These are phyloP conservation scores for Diarsia brunnea DNA, from an alignment of 2,888 invertebrate genomes.

Conservation along the genomic window DNA sequence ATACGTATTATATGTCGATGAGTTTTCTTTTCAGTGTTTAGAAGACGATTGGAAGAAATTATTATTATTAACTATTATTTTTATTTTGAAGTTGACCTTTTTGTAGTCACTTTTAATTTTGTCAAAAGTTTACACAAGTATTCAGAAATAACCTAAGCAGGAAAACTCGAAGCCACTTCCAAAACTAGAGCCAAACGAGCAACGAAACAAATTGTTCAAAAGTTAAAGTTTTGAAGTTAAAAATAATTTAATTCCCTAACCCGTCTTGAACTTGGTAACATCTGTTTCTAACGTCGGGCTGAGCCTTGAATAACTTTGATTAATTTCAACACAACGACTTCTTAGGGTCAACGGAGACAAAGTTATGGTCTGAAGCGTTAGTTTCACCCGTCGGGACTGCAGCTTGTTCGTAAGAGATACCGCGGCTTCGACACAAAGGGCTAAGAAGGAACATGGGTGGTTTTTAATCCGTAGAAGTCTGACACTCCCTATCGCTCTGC, in stretches of 20 bases:
- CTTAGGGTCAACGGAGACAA: slow-evolving; percentile 13
- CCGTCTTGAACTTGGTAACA: slow-evolving; percentile 45
- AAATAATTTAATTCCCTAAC: slow-evolving; percentile 55
- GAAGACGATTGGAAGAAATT: too few species aligned
- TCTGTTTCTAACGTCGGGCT: slow-evolving; percentile 54
- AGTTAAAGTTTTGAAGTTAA: slow-evolving; percentile 46
- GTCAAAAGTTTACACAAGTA: background rate
- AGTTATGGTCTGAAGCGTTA: background rate
- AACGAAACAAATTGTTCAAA: slow-evolving; percentile 33
- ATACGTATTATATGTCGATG: too few species aligned
- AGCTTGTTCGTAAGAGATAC: too few species aligned
- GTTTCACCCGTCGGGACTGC: background rate
- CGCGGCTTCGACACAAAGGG: too few species aligned
- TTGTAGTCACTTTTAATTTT: background rate
- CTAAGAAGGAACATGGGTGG: too few species aligned
- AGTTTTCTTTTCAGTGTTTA: too few species aligned
- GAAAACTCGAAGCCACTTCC: slow-evolving; percentile 37
- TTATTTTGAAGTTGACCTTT: too few species aligned
- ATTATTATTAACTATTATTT: too few species aligned
- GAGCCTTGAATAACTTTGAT: slow-evolving; percentile 58
- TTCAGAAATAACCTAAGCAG: slow-evolving; percentile 19
- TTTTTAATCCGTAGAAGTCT: too few species aligned
- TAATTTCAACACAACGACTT: slow-evolving; percentile 60
- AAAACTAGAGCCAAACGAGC: slow-evolving; percentile 40
- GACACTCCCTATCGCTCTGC: too few species aligned